phyloP scores from a whole-genome alignment of 37 sponge, comb jelly and placozoan species.

The Halisarca cf. caerulea region DNA sequence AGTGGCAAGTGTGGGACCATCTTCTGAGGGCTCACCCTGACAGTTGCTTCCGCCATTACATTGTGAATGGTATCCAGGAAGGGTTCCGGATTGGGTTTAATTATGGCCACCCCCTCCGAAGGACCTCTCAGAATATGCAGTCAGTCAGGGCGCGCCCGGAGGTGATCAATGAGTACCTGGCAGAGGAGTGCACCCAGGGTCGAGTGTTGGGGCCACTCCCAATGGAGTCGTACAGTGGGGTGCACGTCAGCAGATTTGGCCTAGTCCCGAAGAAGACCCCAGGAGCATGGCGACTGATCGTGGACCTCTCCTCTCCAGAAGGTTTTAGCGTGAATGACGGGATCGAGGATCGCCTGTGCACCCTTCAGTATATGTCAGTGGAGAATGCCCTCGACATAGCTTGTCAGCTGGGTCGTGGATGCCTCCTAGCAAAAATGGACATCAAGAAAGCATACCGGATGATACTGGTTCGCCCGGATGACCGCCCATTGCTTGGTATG shows the following conservation, averaged over 20 bases:
- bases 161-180: neutral
- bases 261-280: slow-evolving; percentile 27
- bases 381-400: neutral
- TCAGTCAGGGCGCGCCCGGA: neutral
- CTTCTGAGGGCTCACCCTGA: slow-evolving; percentile 11
- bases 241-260: slow-evolving; percentile 27
- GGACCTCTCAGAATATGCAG: neutral
- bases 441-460: slow-evolving; percentile 23
- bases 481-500: slow-evolving; percentile 32
- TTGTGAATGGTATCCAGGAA: slow-evolving; percentile 4
- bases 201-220: slow-evolving; percentile 11
- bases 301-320: slow-evolving; percentile 40
- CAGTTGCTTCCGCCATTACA: neutral
- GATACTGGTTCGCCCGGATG: slow-evolving; percentile 41
- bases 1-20: slow-evolving; percentile 11
- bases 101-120: neutral
- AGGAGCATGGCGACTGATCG: slow-evolving; percentile 42
- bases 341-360: neutral
- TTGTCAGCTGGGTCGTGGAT: neutral
- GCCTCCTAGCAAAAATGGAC: slow-evolving; percentile 31
- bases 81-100: slow-evolving; percentile 35
- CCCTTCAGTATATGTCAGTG: slow-evolving; percentile 6
- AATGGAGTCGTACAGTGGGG: neutral
- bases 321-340: slow-evolving; percentile 43
- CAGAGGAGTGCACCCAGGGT: neutral